Evolutionary conservation across 2,888 invertebrate species (phyloP).

Genomic region (Coleophora flavipennella): DNA sequence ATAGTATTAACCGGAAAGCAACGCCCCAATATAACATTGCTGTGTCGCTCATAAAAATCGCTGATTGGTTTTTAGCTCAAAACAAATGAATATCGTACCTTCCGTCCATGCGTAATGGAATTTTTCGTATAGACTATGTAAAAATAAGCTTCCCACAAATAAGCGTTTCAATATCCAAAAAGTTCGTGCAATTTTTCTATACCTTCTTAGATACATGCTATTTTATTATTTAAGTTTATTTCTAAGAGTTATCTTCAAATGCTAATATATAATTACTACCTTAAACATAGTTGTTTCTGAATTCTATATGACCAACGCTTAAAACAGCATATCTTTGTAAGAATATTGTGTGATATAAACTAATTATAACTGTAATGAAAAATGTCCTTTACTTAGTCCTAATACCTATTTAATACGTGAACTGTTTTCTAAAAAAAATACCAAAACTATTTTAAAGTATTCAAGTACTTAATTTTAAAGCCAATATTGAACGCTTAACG

Average conservation of each 20-base stretch:
- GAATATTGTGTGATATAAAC: slow-evolving; percentile 70
- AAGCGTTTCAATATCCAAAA: slow-evolving; percentile 36
- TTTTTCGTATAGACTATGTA: slow-evolving; percentile 39
- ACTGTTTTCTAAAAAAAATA: slow-evolving; percentile 38
- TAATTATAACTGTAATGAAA: slow-evolving; percentile 54
- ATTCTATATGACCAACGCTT: slow-evolving; percentile 67
- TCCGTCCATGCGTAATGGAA: slow-evolving; percentile 61
- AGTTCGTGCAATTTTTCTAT: slow-evolving; percentile 15
- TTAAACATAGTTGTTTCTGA: slow-evolving; percentile 27
- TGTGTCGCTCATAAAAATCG: slow-evolving; percentile 18
- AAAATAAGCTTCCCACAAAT: slow-evolving; percentile 35
- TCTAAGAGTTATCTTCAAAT: slow-evolving; percentile 4
- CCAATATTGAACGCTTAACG: slow-evolving; percentile 47
- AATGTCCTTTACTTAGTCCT: slow-evolving; percentile 57
- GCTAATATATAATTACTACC: slow-evolving; percentile 1
- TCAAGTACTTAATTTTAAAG: slow-evolving; percentile 64
- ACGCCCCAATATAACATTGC: slow-evolving; percentile 30
- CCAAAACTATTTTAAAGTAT: slow-evolving; percentile 39
- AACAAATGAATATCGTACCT: slow-evolving; percentile 45
- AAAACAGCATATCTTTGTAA: slow-evolving; percentile 67
- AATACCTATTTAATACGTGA: slow-evolving; percentile 35
- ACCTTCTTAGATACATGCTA: slow-evolving; percentile 14
- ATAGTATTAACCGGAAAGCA: slow-evolving; percentile 23
- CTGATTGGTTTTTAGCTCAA: slow-evolving; percentile 43
- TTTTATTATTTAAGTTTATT: slow-evolving; percentile 22